A percentile compares a stretch with the other conserved stretches of the same genome.
These are phyloP conservation scores for Ophion obscuratus DNA, from an alignment of 2,888 invertebrate genomes.

Conservation along the genomic window DNA sequence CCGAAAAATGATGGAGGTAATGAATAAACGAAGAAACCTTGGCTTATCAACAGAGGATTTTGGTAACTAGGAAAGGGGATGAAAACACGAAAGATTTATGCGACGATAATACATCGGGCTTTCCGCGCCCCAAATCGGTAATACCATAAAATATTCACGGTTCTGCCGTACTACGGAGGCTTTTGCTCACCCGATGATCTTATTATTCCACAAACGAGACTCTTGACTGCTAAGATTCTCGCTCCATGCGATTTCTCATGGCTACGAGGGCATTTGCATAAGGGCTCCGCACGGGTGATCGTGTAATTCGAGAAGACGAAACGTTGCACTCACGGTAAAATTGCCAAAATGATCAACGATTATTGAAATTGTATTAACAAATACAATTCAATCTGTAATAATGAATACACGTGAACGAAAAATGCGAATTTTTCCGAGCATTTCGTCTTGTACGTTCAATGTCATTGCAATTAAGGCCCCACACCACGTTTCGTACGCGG, in stretches of 20 bases:
- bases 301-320: conserved; percentile 7
- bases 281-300: conserved; percentile 25
- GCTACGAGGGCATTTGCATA: conserved; percentile 53
- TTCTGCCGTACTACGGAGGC: conserved; percentile 33
- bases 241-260: conserved; percentile 33
- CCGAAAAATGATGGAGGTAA: conserved; percentile 16
- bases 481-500: too few relatives aligned
- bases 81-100: conserved; percentile 46
- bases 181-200: conserved; percentile 49
- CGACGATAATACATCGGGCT: conserved; percentile 59
- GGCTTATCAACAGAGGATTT: conserved; percentile 18
- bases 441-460: too few relatives aligned
- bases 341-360: conserved; percentile 3
- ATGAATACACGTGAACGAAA: background rate
- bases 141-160: conserved; percentile 53
- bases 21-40: conserved; percentile 2
- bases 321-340: background rate
- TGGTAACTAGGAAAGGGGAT: background rate
- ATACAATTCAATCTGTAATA: background rate
- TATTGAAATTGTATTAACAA: background rate
- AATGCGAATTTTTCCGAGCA: background rate
- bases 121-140: conserved; percentile 53
- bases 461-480: background rate
- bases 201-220: conserved; percentile 52
- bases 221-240: conserved; percentile 33